phyloP scores from a whole-genome alignment of 2,888 invertebrate genomes.

The Drosophila barbarae region DNA sequence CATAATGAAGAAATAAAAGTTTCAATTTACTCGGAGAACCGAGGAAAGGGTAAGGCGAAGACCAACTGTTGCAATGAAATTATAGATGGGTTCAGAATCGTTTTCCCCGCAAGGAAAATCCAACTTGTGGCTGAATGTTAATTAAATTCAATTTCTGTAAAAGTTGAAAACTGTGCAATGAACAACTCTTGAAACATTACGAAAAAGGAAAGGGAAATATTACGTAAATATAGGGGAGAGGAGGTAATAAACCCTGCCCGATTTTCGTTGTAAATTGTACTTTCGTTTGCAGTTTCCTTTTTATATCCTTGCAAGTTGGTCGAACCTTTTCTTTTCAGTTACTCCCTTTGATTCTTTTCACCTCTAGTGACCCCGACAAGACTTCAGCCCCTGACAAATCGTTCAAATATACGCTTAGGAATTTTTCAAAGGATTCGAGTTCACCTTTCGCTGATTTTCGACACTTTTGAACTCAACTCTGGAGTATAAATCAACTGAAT shows the following conservation, averaged over 20 bases:
- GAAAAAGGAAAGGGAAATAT: background rate
- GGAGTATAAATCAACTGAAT: constrained; percentile 17
- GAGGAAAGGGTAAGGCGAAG: background rate
- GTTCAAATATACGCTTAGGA: background rate
- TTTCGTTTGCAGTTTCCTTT: constrained; percentile 11
- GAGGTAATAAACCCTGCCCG: background rate
- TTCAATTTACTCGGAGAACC: constrained; percentile 15
- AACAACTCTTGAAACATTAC: background rate
- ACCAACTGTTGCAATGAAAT: constrained; percentile 30
- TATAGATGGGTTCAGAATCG: background rate
- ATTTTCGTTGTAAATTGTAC: constrained; percentile 17
- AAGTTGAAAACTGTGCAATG: constrained; percentile 20
- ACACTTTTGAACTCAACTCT: constrained; percentile 16
- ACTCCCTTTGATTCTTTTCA: background rate
- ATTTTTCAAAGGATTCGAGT: background rate
- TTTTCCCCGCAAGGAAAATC: background rate
- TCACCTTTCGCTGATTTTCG: constrained; percentile 1
- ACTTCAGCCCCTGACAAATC: constrained; percentile 7
- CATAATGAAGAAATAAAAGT: constrained; percentile 35
- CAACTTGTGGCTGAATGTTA: constrained; percentile 35
- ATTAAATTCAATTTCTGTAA: constrained; percentile 29
- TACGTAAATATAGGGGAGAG: background rate
- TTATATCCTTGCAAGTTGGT: background rate
- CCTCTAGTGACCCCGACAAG: background rate
- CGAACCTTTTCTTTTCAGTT: background rate